Evolutionary conservation across 2,888 invertebrate genomes (phyloP), one percentile per base, ranked within the genome.

Genomic region (Zygaena filipendulae): DNA sequence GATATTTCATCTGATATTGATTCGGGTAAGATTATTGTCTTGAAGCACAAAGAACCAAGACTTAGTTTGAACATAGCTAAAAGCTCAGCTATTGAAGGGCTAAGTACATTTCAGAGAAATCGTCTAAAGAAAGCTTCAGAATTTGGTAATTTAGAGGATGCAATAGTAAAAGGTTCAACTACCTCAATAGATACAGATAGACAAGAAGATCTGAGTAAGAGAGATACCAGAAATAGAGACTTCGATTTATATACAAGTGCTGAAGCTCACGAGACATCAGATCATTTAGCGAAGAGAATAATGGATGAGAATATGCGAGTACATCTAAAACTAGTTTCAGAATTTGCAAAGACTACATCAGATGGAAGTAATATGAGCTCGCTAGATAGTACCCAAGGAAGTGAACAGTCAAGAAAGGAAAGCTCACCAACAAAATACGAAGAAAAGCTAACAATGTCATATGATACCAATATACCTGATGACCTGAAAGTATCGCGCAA

Each of bases 131-230:
- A 90, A 49, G 88, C 83, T 0, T 87, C 86, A 3, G 88, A 90
- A 47, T 90, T 89, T 82, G 90, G 88, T 2, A 89, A 86, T 38
- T 69, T 90, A 39, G 88, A 90, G 58, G 89, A 90, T 45, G 89
- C 87, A n/a, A 85, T 88, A 13, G 83, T 87, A 35, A 84, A 82
- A 48, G 75, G 71, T 3, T 80, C 79, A 0, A 69, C 52, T 23
- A 72, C 74, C 42, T 80, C 81, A 20, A 57, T 80, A 12, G 77
- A 80, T 11, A 67, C 70, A 1, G 68, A 72, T 24, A 55, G 63
- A 22, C 52, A 54, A 12, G 62, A 60, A 31, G 30, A 36, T 4
- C 26, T 38, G 6, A 44, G 45, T 23, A 57, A 46, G 27, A 63
- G 57, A 35, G 38, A 46, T 8, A 39, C 40, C 13, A 33, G 18